Evolutionary conservation across 2,797 vertebrate genomes (phyloP).

Genomic region (Adrianichthys oophorus): DNA sequence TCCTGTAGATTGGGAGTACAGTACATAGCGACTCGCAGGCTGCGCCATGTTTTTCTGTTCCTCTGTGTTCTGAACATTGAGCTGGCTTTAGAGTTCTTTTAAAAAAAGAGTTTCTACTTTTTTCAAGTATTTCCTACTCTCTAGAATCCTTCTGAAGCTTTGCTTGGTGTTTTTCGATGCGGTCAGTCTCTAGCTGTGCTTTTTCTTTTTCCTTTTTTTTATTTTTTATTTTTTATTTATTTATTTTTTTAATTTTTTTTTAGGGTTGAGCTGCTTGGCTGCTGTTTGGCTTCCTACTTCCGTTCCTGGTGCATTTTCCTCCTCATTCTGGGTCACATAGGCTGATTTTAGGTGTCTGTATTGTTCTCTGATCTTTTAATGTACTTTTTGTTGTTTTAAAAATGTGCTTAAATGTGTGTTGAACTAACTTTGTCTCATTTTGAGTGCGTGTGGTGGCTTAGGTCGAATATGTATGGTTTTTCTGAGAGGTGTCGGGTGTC

Average conservation of each 20-base stretch:
- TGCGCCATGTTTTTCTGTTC: constrained; percentile 32
- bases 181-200: constrained; percentile 21
- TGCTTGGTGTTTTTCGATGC: constrained; percentile 15
- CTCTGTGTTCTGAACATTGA: constrained; percentile 36
- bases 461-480: constrained; percentile 46
- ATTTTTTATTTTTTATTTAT: constrained; percentile 7
- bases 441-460: constrained; percentile 73
- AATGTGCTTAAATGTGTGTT: constrained; percentile 50
- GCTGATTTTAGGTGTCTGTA: neutral
- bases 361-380: constrained; percentile 10
- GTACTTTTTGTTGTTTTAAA: neutral
- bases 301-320: constrained; percentile 10
- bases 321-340: neutral
- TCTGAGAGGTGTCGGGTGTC: constrained; percentile 32
- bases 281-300: constrained; percentile 15
- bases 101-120: neutral
- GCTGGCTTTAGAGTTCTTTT: too few relatives aligned
- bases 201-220: constrained; percentile 3
- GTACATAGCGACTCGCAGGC: constrained; percentile 18
- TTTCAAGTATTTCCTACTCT: constrained; percentile 30
- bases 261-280: constrained; percentile 1
- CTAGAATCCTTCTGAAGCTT: constrained; percentile 25
- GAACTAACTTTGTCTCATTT: constrained; percentile 68
- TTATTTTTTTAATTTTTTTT: constrained; percentile 13
- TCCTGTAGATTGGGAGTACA: constrained; percentile 20